Base-by-base conservation (phyloP, 2,113 vertebrate genomes). In the Corapipo altera region DNA sequence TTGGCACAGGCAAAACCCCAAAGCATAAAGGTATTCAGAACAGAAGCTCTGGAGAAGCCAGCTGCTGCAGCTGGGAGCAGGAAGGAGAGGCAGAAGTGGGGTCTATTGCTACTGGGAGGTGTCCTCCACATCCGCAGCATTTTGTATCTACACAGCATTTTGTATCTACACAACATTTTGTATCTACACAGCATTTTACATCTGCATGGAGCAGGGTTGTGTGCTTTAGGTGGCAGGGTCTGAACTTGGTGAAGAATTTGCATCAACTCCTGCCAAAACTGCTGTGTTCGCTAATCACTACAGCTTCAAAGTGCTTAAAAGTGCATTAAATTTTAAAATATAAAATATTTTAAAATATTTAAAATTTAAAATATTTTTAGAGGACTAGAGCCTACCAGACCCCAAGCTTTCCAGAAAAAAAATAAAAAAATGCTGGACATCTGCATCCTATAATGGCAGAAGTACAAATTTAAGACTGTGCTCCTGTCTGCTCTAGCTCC, bases 271-370 rank as follows among this genome's bases (percentile, higher is more conserved):
- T 67, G 51, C 6, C 59, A 78, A 59, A 91, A 27, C 77, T 64
- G 22, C 16, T 30, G 26, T 1, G 2, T 46, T 59, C 2, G 0
- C 23, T 85, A 67, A 54, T 80, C 1, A 0, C 37, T 37, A 28
- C 8, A 61, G 46, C 19, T 20, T 64, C 0, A 2, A 5, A 21
- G 11, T 12, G 17, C n/a, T 59, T 73, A 85, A 64, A 92, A 92
- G 41, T 21, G 10, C 27, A 39, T 65, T 75, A 43, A 11, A 35
- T n/a, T 37, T 43, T 67, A 5, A 88, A 82, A 37, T 24, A 24
- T 5, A n/a, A n/a, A n/a, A n/a, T n/a, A n/a, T n/a, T n/a, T n/a
- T n/a, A n/a, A n/a, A n/a, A n/a, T n/a, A n/a, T n/a, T 65, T 75
- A 43, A 11, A 35, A 32, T 37, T 43, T 67, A 5, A 88, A 82